Evolutionary conservation across 2,888 invertebrate genomes (phyloP).

Genomic region (Sinodicranocentrus sp.): DNA sequence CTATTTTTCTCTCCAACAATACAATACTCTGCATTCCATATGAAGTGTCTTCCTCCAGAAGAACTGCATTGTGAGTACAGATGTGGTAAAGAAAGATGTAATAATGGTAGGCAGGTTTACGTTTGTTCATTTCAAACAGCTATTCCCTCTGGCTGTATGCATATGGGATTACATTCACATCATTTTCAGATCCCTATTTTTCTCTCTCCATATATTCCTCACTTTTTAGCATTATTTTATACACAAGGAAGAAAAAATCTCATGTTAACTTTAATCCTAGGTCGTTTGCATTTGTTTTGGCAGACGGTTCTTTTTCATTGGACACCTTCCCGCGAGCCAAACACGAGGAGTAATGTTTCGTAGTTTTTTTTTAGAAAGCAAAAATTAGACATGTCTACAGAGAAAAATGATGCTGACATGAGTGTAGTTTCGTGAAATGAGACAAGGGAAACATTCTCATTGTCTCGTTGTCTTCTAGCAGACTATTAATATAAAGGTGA

Average conservation of each 20-base stretch:
- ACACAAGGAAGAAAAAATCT: constrained; percentile 51
- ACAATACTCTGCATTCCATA: no score
- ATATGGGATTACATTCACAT: constrained; percentile 14
- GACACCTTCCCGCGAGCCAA: constrained; percentile 54
- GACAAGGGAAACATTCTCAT: constrained; percentile 30
- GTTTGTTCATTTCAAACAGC: constrained; percentile 9
- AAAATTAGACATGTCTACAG: constrained; percentile 52
- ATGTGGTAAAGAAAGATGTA: no score
- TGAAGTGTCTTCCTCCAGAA: no score
- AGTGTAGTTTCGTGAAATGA: constrained; percentile 28
- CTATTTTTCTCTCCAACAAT: no score
- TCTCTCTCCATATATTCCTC: no score
- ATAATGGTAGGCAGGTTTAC: no score
- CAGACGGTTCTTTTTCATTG: constrained; percentile 32
- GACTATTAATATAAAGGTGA: constrained; percentile 38
- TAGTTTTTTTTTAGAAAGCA: constrained; percentile 42
- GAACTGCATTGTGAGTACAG: no score
- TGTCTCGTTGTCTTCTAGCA: constrained; percentile 1
- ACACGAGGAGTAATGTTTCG: constrained; percentile 45
- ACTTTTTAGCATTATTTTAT: no score
- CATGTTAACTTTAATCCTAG: constrained; percentile 59
- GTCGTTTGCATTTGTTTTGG: constrained; percentile 58
- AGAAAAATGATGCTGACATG: constrained; percentile 63
- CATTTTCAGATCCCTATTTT: not conserved
- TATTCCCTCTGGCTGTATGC: constrained; percentile 24